phyloP scores from a whole-genome alignment of 2,797 vertebrate genomes.

The Peromyscus nudipes region DNA sequence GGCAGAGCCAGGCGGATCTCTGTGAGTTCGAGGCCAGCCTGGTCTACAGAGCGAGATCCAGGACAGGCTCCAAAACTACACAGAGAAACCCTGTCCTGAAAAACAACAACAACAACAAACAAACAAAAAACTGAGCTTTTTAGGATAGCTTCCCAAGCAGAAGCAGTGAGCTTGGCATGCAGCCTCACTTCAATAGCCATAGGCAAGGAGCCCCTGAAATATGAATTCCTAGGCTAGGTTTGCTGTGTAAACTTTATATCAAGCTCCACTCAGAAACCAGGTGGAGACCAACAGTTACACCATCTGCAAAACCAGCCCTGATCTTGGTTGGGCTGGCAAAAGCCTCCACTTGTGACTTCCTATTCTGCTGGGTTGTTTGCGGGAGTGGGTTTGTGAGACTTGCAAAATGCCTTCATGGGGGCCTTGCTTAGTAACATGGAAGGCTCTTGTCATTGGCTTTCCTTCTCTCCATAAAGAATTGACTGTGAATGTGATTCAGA shows the following conservation, averaged over 20 bases:
- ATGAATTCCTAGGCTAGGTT: neutral
- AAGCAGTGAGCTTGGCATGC: neutral
- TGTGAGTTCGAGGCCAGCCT: too few relatives aligned
- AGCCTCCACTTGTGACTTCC: neutral
- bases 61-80: too few relatives aligned
- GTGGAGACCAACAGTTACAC: neutral
- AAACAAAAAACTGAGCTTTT: neutral
- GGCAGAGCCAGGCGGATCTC: too few relatives aligned
- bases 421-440: neutral
- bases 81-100: too few relatives aligned
- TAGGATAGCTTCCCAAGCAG: neutral
- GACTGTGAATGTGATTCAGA: neutral
- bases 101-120: too few relatives aligned
- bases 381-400: neutral
- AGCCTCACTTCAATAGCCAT: neutral
- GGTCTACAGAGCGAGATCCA: too few relatives aligned
- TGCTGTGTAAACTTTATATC: neutral
- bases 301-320: neutral
- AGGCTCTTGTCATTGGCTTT: neutral
- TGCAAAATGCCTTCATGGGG: neutral
- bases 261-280: neutral
- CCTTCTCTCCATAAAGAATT: neutral
- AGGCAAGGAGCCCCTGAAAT: neutral
- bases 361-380: slow-evolving; percentile 25
- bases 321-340: slow-evolving; percentile 13